A percentile compares a stretch with the other conserved stretches of the same genome.
Evolutionary conservation across 2,113 vertebrate genomes (phyloP).

Genomic region (Falco punctatus): DNA sequence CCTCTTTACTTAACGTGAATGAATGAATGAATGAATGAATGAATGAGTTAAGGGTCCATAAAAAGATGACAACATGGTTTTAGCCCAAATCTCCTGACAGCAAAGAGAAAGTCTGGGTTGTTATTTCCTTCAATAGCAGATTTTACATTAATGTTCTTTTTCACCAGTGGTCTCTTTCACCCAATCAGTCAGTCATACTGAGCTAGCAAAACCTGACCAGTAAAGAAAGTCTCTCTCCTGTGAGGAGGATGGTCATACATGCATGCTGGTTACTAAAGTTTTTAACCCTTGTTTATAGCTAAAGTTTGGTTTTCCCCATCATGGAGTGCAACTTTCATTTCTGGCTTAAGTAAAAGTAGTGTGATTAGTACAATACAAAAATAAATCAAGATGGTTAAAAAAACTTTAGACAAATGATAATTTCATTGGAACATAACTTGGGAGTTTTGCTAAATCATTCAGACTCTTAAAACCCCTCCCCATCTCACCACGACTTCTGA

Average conservation of each 20-base stretch:
- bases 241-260: background rate
- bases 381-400: background rate
- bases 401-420: background rate
- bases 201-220: background rate
- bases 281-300: background rate
- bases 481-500: conserved; percentile 85
- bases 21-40: background rate
- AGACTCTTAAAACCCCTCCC: background rate
- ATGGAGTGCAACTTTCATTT: background rate
- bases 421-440: background rate
- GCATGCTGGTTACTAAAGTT: background rate
- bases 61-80: background rate
- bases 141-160: background rate
- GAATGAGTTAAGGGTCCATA: background rate
- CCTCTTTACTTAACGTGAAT: background rate
- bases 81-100: background rate
- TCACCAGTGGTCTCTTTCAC: background rate
- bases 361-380: background rate
- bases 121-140: background rate
- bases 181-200: background rate
- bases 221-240: background rate
- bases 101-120: background rate
- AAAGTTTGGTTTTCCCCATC: background rate
- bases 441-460: background rate
- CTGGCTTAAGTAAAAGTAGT: background rate